Evolutionary conservation across 2,888 invertebrate species (phyloP).

Genomic region (Phengaris arion): DNA sequence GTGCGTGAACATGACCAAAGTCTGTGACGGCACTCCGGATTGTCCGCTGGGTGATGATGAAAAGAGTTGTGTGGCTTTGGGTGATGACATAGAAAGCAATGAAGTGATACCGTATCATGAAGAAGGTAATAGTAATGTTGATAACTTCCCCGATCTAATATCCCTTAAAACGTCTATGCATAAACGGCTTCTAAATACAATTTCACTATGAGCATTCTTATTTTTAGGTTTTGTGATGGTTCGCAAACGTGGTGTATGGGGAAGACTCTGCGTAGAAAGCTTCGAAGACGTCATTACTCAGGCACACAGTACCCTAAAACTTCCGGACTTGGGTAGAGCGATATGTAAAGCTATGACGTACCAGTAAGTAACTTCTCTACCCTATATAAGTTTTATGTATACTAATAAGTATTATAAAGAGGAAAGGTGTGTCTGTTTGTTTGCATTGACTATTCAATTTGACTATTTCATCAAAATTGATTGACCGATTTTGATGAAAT

Average conservation of each 20-base stretch:
- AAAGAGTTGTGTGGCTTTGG: conserved; percentile 84
- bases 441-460: too few species aligned
- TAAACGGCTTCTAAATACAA: neutral
- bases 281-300: conserved; percentile 80
- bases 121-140: conserved; percentile 65
- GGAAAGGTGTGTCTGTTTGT: too few species aligned
- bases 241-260: conserved; percentile 87
- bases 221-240: conserved; percentile 84
- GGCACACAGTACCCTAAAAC: conserved; percentile 80
- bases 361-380: conserved; percentile 72
- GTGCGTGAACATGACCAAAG: conserved; percentile 82
- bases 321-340: conserved; percentile 85
- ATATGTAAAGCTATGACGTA: conserved; percentile 88
- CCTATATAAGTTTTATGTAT: too few species aligned
- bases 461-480: too few species aligned
- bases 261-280: conserved; percentile 86
- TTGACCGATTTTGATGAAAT: too few species aligned
- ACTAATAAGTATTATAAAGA: too few species aligned
- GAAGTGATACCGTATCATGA: conserved; percentile 81
- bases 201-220: neutral
- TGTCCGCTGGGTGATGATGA: conserved; percentile 89
- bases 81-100: conserved; percentile 76
- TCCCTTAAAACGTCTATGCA: neutral
- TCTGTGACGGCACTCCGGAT: conserved; percentile 85
- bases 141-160: neutral